These are phyloP conservation scores for Sylvia borin DNA, from an alignment of 2,797 vertebrate species.

Conservation along the genomic window DNA sequence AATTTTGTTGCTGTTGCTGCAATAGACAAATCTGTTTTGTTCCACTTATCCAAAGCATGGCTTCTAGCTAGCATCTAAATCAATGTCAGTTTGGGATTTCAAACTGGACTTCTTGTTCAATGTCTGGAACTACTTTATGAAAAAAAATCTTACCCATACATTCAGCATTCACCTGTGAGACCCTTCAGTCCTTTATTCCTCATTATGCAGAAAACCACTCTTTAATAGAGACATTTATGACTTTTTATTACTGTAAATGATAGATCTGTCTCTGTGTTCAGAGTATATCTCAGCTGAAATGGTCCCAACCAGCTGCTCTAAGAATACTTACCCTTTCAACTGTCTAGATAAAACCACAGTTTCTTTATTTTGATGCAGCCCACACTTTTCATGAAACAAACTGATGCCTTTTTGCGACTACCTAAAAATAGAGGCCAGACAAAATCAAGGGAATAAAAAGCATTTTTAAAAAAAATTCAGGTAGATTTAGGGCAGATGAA, in stretches of 20 bases:
- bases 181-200: not conserved
- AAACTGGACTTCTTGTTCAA: not conserved
- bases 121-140: not conserved
- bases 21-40: not conserved
- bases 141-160: not conserved
- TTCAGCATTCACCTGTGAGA: not conserved
- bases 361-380: not conserved
- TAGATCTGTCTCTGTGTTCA: not conserved
- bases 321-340: not conserved
- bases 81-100: not conserved
- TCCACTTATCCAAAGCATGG: not conserved
- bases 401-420: not conserved
- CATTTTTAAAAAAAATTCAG: not conserved
- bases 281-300: not conserved
- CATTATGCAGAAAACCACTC: not conserved
- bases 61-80: not conserved
- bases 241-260: constrained; percentile 27
- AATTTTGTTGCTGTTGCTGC: not conserved
- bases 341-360: not conserved
- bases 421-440: not conserved
- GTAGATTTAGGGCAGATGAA: not conserved
- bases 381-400: not conserved
- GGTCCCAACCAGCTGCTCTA: not conserved
- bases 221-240: not conserved
- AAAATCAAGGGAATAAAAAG: not conserved